Conservation (phyloP, 2,888 invertebrate genomes). For the Arge pagana region DNA sequence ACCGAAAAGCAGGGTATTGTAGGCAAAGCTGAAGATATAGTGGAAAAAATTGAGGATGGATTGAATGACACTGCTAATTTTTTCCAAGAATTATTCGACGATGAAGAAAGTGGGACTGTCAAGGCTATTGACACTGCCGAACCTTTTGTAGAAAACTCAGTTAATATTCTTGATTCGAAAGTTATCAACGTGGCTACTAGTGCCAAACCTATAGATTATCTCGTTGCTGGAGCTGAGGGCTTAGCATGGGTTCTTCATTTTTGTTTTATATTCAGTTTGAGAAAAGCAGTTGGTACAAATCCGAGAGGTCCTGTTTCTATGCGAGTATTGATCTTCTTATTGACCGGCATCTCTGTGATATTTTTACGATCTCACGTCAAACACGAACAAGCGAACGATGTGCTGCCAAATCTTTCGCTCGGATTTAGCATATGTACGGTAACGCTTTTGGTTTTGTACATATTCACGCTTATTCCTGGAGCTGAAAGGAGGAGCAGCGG, state of each 20-base stretch:
- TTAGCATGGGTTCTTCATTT: slow-evolving; percentile 84
- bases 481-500: slow-evolving; percentile 53
- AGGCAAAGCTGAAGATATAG: slow-evolving; percentile 23
- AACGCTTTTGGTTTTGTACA: slow-evolving; percentile 71
- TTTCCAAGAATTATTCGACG: neutral
- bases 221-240: slow-evolving; percentile 72
- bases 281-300: slow-evolving; percentile 67
- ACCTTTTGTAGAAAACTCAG: neutral
- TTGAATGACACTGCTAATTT: neutral
- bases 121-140: neutral
- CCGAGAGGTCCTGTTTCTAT: slow-evolving; percentile 75
- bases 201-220: slow-evolving; percentile 68
- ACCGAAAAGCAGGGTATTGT: neutral
- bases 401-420: slow-evolving; percentile 57
- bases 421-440: slow-evolving; percentile 68
- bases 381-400: slow-evolving; percentile 42
- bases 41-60: slow-evolving; percentile 30
- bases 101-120: neutral
- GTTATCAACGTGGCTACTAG: slow-evolving; percentile 59
- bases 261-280: slow-evolving; percentile 72
- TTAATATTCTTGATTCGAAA: no score
- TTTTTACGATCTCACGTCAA: slow-evolving; percentile 67
- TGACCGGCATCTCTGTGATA: slow-evolving; percentile 66
- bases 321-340: slow-evolving; percentile 67
- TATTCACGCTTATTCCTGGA: slow-evolving; percentile 72